These are phyloP conservation scores for Coregonus clupeaformis DNA, from an alignment of 2,113 vertebrate species.

Conservation along the genomic window DNA sequence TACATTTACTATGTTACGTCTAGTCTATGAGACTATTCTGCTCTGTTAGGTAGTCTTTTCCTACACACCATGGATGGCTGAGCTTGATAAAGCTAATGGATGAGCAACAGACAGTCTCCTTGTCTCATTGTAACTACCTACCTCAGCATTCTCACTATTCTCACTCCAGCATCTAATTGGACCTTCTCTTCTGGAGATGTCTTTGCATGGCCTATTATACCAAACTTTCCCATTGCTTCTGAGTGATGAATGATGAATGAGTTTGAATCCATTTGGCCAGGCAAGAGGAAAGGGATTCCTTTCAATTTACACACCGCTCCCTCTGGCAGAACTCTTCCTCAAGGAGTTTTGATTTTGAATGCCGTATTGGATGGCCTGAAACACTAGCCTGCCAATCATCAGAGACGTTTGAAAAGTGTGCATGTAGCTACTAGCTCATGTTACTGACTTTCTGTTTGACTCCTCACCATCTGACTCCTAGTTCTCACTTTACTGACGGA, in stretches of 20 bases:
- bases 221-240: slow-evolving; percentile 58
- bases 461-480: slow-evolving; percentile 1
- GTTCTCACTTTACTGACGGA: slow-evolving; percentile 18
- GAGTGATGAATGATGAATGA: slow-evolving; percentile 70
- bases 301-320: slow-evolving; percentile 60
- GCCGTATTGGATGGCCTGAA: slow-evolving; percentile 61
- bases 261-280: slow-evolving; percentile 45
- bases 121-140: neutral
- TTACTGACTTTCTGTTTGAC: slow-evolving; percentile 24
- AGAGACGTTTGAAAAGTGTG: slow-evolving; percentile 49
- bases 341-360: slow-evolving; percentile 32
- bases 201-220: slow-evolving; percentile 56
- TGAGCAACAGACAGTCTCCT: neutral
- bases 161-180: neutral
- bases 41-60: too few species aligned
- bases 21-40: too few species aligned
- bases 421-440: slow-evolving; percentile 21
- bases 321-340: slow-evolving; percentile 48
- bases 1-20: too few species aligned
- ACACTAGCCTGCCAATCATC: slow-evolving; percentile 45
- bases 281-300: slow-evolving; percentile 52
- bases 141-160: too few species aligned
- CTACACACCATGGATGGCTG: too few species aligned
- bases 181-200: slow-evolving; percentile 29
- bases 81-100: neutral